Base-by-base conservation (phyloP, 2,888 invertebrate genomes). In the Luperina testacea region DNA sequence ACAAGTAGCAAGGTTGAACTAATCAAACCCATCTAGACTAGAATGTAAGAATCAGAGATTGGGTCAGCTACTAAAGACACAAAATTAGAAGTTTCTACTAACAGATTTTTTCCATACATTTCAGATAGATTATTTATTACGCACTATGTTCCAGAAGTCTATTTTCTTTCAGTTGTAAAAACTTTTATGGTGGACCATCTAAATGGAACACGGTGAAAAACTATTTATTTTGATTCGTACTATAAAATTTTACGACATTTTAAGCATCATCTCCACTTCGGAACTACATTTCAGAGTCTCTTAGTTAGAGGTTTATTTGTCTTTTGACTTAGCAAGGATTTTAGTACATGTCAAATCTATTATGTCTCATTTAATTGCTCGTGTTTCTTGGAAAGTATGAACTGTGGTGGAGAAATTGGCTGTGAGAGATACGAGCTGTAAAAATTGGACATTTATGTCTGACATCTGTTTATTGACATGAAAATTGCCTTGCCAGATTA, bases 181-280 rank as follows among this genome's bases (percentile, higher is more conserved):
- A 83, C 90, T 95, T 96, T 96, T 95, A 96, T 95, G 92, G 94
- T 93, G 89, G 89, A 92, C 92, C 92, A 92, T 92, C 91, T 91
- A 94, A 94, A 94, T 94, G 93, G 93, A 94, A 94, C 92, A 90
- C 90, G 90, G 92, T 91, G 94, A 92, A 95, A 94, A 94, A 92
- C 94, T 95, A 96, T 96, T 96, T 96, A 95, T 96, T 96, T 95
- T 94, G 93, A 93, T 95, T 93, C 89, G 88, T 92, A 92, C 94
- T 91, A 92, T 96, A 94, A 96, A 95, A 92, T 67, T 89, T 96
- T 94, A 96, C 94, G 95, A 92, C 93, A 91, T 90, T 95, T 96
- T 95, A 96, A 96, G 96, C 93, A 94, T 93, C 93, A 92, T 92
- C 91, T 91, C 91, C 93, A 94, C 93, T 94, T 91, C 90, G 90